Evolutionary conservation across 2,113 vertebrate genomes (phyloP), one percentile per base, ranked within the genome.

Genomic region (Casuarius casuarius): DNA sequence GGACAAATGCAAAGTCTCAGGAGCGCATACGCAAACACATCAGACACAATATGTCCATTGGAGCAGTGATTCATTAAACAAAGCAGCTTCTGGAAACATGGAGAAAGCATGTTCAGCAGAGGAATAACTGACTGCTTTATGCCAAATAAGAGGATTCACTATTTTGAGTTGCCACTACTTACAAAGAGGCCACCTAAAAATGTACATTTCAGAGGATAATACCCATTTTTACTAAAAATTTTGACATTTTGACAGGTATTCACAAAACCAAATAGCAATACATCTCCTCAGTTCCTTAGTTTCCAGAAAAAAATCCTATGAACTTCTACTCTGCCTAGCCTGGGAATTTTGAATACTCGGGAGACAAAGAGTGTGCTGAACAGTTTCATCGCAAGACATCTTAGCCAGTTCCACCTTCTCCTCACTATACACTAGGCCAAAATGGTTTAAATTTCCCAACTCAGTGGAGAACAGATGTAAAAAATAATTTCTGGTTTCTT

Each of bases 11-110:
- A 20, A 77, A 84, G 67, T 22, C 80, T 89, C 94, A 94, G 92
- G 91, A 97, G 94, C 91, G 92, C 84, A 42, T 7, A 89, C 84
- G 67, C 79, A 90, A 94, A 89, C 0, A 6, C 81, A 44, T 83
- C 51, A 94, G 87, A 18, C 87, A 92, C 77, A 89, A 87, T 73
- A 49, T 42, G 46, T 54, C 59, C 88, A 77, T 75, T 54, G 91
- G 71, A 87, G 77, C 89, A 94, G 73, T 0, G 44, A 92, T 28
- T 89, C 62, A 46, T 84, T 59, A 42, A 61, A 54, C 62, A 82
- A 17, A 89, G 63, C 75, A 83, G 74, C 54, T 56, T 90, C 81
- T 97, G 78, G 75, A 89, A 87, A 80, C 13, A 8, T 12, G 67
- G 38, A 16, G 49, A 87, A 82, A 77, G 20, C 35, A 52, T 8